A percentile compares a stretch with the other conserved stretches of the same genome.
Conservation (phyloP, 2,797 vertebrate species). For the Brachyrhaphis roseni region DNA sequence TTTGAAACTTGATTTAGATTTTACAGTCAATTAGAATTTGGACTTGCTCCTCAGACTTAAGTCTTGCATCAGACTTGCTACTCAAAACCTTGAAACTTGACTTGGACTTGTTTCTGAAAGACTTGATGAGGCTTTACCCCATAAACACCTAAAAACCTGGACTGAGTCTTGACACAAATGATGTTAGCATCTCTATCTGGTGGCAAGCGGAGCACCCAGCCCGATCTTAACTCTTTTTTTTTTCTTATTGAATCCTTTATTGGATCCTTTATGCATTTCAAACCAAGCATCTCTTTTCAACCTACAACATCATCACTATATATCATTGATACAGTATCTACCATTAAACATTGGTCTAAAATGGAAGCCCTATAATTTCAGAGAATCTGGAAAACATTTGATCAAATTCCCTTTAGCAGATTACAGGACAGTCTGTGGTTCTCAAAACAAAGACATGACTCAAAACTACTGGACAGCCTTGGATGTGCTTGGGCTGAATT, state of each 20-base stretch:
- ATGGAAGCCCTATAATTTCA: not conserved
- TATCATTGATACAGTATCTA: not conserved
- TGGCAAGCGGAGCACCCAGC: not conserved
- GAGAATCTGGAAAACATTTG: not conserved
- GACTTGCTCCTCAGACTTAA: not conserved
- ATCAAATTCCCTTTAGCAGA: not conserved
- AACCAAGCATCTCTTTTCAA: not conserved
- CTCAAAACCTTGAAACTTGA: not conserved
- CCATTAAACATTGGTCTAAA: constrained; percentile 6
- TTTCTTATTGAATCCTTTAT: not conserved
- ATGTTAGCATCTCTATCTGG: not conserved
- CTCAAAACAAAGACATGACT: not conserved
- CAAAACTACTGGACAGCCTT: not conserved
- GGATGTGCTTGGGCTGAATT: constrained; percentile 13
- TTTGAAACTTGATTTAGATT: not conserved
- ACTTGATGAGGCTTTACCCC: not conserved
- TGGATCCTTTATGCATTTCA: not conserved
- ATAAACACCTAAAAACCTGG: not conserved
- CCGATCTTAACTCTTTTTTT: not conserved
- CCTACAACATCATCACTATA: not conserved
- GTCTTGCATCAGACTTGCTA: not conserved
- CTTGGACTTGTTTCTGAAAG: not conserved
- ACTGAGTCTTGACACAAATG: not conserved
- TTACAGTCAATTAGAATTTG: not conserved
- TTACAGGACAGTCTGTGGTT: not conserved